phyloP scores from a whole-genome alignment of 2,797 vertebrate species.

The Uromys caudimaculatus region DNA sequence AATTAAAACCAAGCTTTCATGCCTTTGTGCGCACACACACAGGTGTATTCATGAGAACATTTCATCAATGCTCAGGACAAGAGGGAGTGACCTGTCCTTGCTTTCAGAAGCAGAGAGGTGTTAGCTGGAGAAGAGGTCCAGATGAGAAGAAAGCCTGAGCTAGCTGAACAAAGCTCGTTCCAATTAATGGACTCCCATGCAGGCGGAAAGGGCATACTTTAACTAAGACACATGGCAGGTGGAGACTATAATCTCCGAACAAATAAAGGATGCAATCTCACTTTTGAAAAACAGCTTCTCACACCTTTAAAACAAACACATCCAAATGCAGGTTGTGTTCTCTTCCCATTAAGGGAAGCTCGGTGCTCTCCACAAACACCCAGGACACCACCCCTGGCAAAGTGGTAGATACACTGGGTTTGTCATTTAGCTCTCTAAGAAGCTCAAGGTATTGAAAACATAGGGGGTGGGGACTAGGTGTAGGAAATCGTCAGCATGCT shows the following conservation, averaged over 20 bases:
- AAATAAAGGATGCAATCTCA: conserved; percentile 3
- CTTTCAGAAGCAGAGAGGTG: conserved; percentile 80
- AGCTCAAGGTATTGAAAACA: not conserved
- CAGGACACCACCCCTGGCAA: not conserved
- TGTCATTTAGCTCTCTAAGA: conserved; percentile 40
- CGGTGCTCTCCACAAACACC: not conserved
- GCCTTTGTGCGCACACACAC: conserved; percentile 77
- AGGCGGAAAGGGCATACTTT: conserved; percentile 41
- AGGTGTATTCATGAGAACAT: conserved; percentile 63
- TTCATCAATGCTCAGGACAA: conserved; percentile 83
- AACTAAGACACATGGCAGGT: conserved; percentile 56
- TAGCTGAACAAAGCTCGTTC: conserved; percentile 55
- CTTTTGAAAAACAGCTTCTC: not conserved
- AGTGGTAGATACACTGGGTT: not conserved
- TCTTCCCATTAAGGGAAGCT: not conserved
- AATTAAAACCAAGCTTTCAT: conserved; percentile 85
- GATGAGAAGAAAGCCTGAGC: conserved; percentile 63
- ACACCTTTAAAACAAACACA: not conserved
- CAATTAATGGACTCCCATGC: conserved; percentile 26
- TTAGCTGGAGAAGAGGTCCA: conserved; percentile 61
- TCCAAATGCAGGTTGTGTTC: not conserved
- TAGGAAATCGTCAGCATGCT: not conserved
- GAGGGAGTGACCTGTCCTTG: conserved; percentile 88
- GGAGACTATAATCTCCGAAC: conserved; percentile 30
- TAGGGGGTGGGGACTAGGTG: not conserved